Percentiles rank a stretch among this genome's conserved stretches.
These are phyloP conservation scores for Jacana jacana DNA, from an alignment of 2,113 vertebrate species.

Conservation along the genomic window DNA sequence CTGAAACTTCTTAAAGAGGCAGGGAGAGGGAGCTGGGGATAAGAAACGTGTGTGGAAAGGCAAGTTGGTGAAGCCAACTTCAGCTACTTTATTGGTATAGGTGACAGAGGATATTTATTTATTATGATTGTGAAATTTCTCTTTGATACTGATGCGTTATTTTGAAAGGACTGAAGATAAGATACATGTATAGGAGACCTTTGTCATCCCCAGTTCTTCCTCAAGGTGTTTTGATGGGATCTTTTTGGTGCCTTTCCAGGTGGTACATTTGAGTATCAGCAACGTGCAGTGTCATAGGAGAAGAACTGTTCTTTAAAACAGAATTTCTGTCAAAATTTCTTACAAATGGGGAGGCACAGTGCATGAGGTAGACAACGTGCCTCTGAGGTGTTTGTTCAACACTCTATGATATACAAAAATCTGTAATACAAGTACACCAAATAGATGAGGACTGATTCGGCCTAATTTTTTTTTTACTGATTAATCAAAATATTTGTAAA, in stretches of 20 bases:
- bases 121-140: neutral
- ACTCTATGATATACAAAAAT: neutral
- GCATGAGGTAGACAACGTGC: neutral
- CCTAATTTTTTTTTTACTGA: neutral
- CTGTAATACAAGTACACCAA: neutral
- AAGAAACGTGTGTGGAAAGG: neutral
- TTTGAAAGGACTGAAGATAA: neutral
- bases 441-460: neutral
- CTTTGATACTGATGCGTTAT: neutral
- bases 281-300: neutral
- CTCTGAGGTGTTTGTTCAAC: neutral
- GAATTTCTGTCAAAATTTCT: no score
- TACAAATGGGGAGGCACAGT: neutral
- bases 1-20: neutral
- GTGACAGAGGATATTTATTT: neutral
- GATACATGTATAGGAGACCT: neutral
- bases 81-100: neutral
- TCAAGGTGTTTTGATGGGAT: fast-evolving
- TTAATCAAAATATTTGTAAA: neutral
- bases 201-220: neutral
- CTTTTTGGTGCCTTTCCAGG: neutral
- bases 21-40: neutral
- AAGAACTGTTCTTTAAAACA: neutral
- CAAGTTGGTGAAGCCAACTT: neutral
- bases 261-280: neutral